phyloP scores from a whole-genome alignment of 2,888 invertebrate genomes.

The Lasioglossum calceatum region DNA sequence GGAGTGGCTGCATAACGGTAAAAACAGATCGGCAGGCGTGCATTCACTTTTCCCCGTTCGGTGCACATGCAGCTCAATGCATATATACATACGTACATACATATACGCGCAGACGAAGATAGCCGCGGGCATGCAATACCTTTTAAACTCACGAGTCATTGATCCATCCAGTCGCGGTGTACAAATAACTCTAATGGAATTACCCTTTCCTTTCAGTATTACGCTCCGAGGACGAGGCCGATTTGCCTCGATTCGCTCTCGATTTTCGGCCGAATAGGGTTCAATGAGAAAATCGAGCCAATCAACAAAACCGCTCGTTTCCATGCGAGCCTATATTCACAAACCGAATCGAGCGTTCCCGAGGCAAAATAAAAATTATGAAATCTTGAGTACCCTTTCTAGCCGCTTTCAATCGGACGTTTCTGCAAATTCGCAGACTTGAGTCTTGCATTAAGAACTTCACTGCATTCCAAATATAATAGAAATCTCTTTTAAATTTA shows the following conservation, averaged over 20 bases:
- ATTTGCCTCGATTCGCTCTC: conserved; percentile 28
- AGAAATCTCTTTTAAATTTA: background rate
- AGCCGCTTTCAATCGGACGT: background rate
- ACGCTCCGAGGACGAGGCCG: conserved; percentile 20
- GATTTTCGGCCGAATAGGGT: conserved; percentile 11
- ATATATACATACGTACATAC: background rate
- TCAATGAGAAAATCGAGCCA: background rate
- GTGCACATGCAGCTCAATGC: conserved; percentile 37
- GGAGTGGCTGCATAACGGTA: conserved; percentile 71
- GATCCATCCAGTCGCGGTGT: conserved; percentile 42
- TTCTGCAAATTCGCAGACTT: background rate
- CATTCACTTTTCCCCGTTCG: conserved; percentile 71
- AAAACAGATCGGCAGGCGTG: conserved; percentile 71
- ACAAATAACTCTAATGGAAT: conserved; percentile 59
- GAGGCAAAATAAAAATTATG: background rate
- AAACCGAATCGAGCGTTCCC: background rate
- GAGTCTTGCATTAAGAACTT: background rate
- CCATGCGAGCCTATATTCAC: background rate
- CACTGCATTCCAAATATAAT: background rate
- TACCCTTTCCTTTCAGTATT: conserved; percentile 51
- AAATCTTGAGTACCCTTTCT: background rate
- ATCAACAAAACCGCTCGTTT: background rate
- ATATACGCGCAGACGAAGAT: conserved; percentile 39
- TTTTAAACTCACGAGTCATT: conserved; percentile 61
- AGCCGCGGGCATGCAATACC: conserved; percentile 42